Conservation (phyloP, 2,888 invertebrate species). For the Asteroscopus sphinx region DNA sequence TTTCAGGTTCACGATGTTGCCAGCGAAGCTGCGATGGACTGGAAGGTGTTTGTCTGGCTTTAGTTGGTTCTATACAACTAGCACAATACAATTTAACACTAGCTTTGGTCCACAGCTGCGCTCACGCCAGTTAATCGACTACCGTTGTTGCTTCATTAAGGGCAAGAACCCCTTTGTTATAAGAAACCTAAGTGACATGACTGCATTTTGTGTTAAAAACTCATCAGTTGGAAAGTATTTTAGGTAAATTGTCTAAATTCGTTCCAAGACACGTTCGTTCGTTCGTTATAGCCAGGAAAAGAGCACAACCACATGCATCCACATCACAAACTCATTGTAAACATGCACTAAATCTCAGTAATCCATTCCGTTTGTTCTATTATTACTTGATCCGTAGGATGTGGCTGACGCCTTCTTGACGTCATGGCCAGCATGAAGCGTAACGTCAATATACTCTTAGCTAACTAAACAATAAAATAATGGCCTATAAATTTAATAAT, state of each 20-base stretch:
- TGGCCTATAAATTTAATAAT: slow-evolving; percentile 59
- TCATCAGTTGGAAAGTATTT: no score
- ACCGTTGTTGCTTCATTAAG: no score
- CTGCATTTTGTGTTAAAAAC: no score
- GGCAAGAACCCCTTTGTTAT: no score
- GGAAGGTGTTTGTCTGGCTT: background rate
- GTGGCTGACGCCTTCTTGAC: slow-evolving; percentile 53
- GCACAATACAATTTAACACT: background rate
- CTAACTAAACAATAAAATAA: slow-evolving; percentile 62
- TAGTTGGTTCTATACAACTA: background rate
- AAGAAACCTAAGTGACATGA: no score
- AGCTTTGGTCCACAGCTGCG: slow-evolving; percentile 7
- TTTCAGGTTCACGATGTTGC: slow-evolving; percentile 21
- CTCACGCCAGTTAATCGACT: background rate
- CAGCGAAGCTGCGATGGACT: slow-evolving; percentile 3
- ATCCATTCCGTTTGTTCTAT: slow-evolving; percentile 55
- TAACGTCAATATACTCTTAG: slow-evolving; percentile 51
- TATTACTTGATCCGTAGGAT: slow-evolving; percentile 55
- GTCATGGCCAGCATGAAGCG: slow-evolving; percentile 50
- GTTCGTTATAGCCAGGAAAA: slow-evolving; percentile 10
- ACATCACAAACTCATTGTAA: slow-evolving; percentile 39
- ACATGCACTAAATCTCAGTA: slow-evolving; percentile 40
- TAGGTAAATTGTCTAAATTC: no score
- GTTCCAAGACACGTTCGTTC: no score
- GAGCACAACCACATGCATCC: slow-evolving; percentile 22